Conservation (phyloP, 2,113 vertebrate species). For the Bufo gargarizans region DNA sequence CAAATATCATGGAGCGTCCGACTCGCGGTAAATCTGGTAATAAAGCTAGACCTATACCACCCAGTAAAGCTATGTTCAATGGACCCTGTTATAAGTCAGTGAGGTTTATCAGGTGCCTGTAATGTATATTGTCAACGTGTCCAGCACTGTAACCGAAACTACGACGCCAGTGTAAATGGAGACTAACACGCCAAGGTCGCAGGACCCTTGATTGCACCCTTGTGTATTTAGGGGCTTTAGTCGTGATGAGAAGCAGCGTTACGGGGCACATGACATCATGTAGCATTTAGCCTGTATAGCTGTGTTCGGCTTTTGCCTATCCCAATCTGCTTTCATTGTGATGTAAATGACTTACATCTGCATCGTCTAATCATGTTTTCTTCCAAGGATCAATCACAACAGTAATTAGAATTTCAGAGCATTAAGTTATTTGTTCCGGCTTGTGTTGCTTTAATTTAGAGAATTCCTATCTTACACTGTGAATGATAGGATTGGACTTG, state of each 20-base stretch:
- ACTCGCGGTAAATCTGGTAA: too few relatives aligned
- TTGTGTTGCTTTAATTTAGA: neutral
- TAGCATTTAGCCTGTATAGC: neutral
- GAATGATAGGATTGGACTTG: neutral
- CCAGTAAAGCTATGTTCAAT: too few relatives aligned
- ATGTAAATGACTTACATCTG: slow-evolving; percentile 27
- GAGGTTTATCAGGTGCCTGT: too few relatives aligned
- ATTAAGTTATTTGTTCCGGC: neutral
- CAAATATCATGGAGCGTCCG: too few relatives aligned
- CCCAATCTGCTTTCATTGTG: neutral
- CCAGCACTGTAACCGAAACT: too few relatives aligned
- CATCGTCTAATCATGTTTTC: neutral
- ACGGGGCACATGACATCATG: neutral
- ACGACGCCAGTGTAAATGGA: too few relatives aligned
- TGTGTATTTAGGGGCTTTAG: too few relatives aligned
- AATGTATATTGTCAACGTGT: too few relatives aligned
- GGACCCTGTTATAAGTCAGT: too few relatives aligned
- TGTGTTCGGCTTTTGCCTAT: neutral
- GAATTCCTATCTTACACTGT: neutral
- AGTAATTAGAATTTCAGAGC: neutral
- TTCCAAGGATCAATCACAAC: neutral
- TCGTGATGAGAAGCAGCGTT: neutral
- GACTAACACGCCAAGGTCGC: too few relatives aligned
- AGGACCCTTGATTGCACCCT: too few relatives aligned
- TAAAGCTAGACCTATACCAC: too few relatives aligned